Conservation (phyloP, 2,797 vertebrate genomes). For the Melanotaenia maccullochi region DNA sequence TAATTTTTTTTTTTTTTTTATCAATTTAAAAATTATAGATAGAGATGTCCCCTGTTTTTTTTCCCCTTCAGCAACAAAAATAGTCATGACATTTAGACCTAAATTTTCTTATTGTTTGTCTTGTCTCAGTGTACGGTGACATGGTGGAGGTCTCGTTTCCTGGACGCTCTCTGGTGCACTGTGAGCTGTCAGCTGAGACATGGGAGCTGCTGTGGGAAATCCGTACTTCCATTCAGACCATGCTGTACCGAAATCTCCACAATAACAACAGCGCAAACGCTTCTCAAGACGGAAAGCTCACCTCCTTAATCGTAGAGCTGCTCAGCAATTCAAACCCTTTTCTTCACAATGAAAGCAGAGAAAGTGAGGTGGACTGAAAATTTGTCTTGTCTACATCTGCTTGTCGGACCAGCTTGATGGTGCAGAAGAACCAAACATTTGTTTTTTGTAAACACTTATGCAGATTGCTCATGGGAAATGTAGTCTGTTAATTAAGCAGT, state of each 20-base stretch:
- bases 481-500: neutral
- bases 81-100: neutral
- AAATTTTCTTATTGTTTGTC: neutral
- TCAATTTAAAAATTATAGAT: no score
- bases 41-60: no score
- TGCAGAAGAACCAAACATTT: constrained; percentile 7
- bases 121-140: constrained; percentile 78
- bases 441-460: neutral
- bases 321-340: constrained; percentile 79
- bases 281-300: constrained; percentile 86
- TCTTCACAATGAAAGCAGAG: constrained; percentile 22
- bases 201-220: constrained; percentile 91
- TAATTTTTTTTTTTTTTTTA: no score
- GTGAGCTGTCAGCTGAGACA: constrained; percentile 83
- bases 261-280: constrained; percentile 59
- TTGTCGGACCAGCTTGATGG: constrained; percentile 7
- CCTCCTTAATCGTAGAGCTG: constrained; percentile 89
- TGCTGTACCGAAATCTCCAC: constrained; percentile 90
- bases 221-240: constrained; percentile 89
- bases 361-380: constrained; percentile 73
- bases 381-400: neutral
- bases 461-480: neutral
- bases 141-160: constrained; percentile 86
- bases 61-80: no score
- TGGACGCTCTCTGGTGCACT: constrained; percentile 86